Base-by-base conservation (phyloP, 2,888 invertebrate species). In the Catocala sponsa region DNA sequence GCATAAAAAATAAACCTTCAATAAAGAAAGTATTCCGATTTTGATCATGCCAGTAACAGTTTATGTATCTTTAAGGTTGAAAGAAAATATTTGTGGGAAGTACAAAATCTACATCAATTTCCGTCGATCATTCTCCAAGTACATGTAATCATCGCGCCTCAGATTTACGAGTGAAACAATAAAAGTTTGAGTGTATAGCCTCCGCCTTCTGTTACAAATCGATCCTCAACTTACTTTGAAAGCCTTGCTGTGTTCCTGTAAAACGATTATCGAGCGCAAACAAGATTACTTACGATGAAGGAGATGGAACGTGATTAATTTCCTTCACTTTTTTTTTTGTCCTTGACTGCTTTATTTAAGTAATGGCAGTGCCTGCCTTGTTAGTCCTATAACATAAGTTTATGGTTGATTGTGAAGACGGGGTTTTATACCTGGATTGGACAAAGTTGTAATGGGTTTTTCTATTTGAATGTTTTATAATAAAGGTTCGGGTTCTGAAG, bases 241-340 rank as follows among this genome's bases (percentile, higher is more conserved):
- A 74, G 78, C 63, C 61, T 75, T 72, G 61, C 62, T 75, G 49
- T 62, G 78, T 78, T 65, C 35, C 50, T 12, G 51, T 74, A 65
- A 74, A 74, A 53, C 55, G 74, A 64, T 76, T 74, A 67, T 64
- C 48, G 59, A 25, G 56, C 66, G 58, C 55, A 59, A 70, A 70
- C 70, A 49, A 58, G 48, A 11, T 64, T 70, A 47, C 41, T 42
- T 48, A 11, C 11, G 12, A 42, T 5, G 44, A 12, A 44, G 11
- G n/a, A 6, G 25, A 25, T 25, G 25, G 25, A 12, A 44, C 13
- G 6, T 44, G 13, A 6, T 44, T 44, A 44, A 44, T 15, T 44
- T 44, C n/a, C 42, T 11, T 11, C n/a, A 6, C 9, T 9, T 38
- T 38, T 7, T 38, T 38, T 15, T 38, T 38, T 7, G 35, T 38